Base-by-base conservation (phyloP, 2,888 invertebrate genomes). In the Siphlonurus alternatus region DNA sequence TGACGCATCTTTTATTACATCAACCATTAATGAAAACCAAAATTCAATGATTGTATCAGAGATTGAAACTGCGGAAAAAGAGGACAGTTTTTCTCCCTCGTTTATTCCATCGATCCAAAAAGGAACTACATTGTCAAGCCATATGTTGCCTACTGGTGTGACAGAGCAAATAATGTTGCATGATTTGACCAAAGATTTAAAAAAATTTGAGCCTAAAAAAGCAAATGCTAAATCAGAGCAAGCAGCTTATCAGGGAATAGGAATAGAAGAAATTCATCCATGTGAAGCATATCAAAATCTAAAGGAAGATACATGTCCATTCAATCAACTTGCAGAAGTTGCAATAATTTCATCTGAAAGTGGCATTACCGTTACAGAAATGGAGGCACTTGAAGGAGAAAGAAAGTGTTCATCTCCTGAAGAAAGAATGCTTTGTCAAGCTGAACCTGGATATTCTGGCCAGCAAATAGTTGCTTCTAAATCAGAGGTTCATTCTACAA, bases 1-100 rank as follows among this genome's bases (percentile, higher is more conserved):
- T n/a, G n/a, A n/a, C n/a, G n/a, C n/a, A n/a, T n/a, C n/a, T n/a
- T n/a, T n/a, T n/a, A n/a, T n/a, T n/a, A n/a, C n/a, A n/a, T n/a
- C n/a, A n/a, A n/a, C n/a, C 15, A 38, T 38, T 10, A 38, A 76
- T 72, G 81, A 77, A 78, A 80, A 75, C 70, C 80, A 84, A 76
- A 38, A 38, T 38, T 73, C 83, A 68, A 68, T 88, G 60, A 80
- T 80, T 70, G 76, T 87, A 18, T 83, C 79, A 3, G 72, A 76
- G 69, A 75, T 75, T 0, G 72, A 74, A 64, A 67, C 73, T 1
- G 73, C 74, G 64, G 76, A 77, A 62, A 74, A 73, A 65, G 76
- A 76, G 70, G 72, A 69, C 51, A 53, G 66, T 53, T 66, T 73
- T 25, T 15, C 53, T 15, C 59, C 63, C 20, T 25, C 59, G n/a